phyloP scores from a whole-genome alignment of 1,140 invertebrate species.

The Papilio xuthus region DNA sequence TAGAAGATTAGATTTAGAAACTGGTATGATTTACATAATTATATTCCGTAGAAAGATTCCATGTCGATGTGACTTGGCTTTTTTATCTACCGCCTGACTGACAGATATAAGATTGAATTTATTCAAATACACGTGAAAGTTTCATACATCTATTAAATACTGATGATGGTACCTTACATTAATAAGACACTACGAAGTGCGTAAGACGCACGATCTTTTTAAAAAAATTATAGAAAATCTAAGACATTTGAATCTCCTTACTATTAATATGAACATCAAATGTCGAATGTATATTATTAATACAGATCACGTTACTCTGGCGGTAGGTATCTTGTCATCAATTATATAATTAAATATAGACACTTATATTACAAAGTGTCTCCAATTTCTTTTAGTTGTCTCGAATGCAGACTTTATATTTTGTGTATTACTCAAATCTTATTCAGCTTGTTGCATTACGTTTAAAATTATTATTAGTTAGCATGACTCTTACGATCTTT shows the following conservation, averaged over 20 bases:
- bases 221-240: no score
- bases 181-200: neutral
- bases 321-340: neutral
- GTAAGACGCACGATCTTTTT: no score
- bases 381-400: neutral
- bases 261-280: neutral
- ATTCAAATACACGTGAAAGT: neutral
- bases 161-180: neutral
- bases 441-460: neutral
- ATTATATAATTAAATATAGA: neutral
- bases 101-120: neutral
- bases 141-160: neutral
- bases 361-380: neutral
- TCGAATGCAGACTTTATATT: neutral
- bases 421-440: neutral
- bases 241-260: neutral
- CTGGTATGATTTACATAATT: conserved; percentile 14
- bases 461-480: neutral
- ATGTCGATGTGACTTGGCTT: conserved; percentile 1
- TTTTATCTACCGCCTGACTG: neutral
- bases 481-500: neutral
- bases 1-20: conserved; percentile 8
- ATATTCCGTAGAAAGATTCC: conserved; percentile 10
- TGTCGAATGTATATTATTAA: neutral
- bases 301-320: neutral